Evolutionary conservation across 2,797 vertebrate species (phyloP).

Genomic region (Sebastes aleutianus): DNA sequence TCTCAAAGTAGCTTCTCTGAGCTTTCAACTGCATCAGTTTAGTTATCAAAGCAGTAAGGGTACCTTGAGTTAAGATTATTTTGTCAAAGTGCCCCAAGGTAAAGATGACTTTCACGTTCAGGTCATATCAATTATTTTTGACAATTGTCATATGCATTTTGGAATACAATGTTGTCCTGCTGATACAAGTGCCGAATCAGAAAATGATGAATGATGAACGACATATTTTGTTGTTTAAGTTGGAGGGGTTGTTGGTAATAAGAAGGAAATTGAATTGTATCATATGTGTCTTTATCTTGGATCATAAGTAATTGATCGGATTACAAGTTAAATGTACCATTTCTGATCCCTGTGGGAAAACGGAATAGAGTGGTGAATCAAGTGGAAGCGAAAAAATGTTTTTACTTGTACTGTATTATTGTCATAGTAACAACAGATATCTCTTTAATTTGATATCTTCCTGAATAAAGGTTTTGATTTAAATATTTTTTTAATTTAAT

Average conservation of each 20-base stretch:
- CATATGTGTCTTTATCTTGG: background rate
- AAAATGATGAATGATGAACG: background rate
- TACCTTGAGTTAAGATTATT: background rate
- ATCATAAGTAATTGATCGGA: conserved; percentile 18
- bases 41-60: no score
- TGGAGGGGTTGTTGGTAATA: conserved; percentile 5
- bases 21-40: no score
- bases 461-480: background rate
- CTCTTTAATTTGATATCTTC: conserved; percentile 21
- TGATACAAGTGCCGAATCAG: background rate
- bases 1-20: no score
- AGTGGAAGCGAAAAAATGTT: background rate
- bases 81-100: background rate
- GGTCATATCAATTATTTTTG: background rate
- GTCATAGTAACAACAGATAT: conserved; percentile 18
- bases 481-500: background rate
- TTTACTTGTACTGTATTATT: conserved; percentile 2
- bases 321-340: conserved; percentile 11
- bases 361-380: conserved; percentile 14
- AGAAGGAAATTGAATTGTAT: background rate
- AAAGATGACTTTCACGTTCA: background rate
- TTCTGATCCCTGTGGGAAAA: conserved; percentile 28
- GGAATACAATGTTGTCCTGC: background rate
- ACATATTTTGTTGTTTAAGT: background rate
- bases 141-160: background rate